Evolutionary conservation across 2,797 vertebrate species (phyloP), one percentile per base, ranked within the genome.

Genomic region (Margarornis squamiger): DNA sequence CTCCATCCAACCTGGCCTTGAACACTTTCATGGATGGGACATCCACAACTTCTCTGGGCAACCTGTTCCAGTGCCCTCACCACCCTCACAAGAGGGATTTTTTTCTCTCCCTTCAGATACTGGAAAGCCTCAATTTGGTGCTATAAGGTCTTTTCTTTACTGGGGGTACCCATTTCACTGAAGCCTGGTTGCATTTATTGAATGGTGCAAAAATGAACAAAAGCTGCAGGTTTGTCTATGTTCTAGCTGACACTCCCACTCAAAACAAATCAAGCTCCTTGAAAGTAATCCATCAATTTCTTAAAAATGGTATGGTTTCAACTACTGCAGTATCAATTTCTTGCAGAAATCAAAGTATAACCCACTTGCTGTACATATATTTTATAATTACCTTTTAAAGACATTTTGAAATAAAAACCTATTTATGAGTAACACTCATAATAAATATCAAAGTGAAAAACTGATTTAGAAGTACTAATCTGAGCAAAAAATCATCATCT

Each of bases 1-100:
- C 7, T 1, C 38, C 2, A 2, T 32, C 26, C 12, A 21, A 11
- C 6, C 7, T 1, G 0, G 8, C n/a, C 17, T 23, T 19, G 38
- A 27, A 9, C 12, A 36, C 7, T 34, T 39, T 30, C 45, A 66
- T 8, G 18, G 18, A 34, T 27, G 10, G 1, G 3, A 4, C 5
- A 72, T 9, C 4, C 20, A 11, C 24, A 72, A 4, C 6, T 17
- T 14, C n/a, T 46, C 45, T 7, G 2, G 5, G 12, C 51, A 46
- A 59, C 26, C 3, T 7, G 29, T 20, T 39, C 30, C 22, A 39
- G n/a, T 32, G n/a, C 3, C 38, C 14, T 58, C 38, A 22, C 8
- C 23, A 19, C 0, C 7, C 21, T 77, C 24, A 27, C 20, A 77
- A 22, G 3, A 58, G 20, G 7, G 14, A 30, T 32, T 5, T 51